A percentile compares a stretch with the other conserved stretches of the same genome.
Evolutionary conservation across 2,113 vertebrate genomes (phyloP).

Genomic region (Hiodon tergisus): DNA sequence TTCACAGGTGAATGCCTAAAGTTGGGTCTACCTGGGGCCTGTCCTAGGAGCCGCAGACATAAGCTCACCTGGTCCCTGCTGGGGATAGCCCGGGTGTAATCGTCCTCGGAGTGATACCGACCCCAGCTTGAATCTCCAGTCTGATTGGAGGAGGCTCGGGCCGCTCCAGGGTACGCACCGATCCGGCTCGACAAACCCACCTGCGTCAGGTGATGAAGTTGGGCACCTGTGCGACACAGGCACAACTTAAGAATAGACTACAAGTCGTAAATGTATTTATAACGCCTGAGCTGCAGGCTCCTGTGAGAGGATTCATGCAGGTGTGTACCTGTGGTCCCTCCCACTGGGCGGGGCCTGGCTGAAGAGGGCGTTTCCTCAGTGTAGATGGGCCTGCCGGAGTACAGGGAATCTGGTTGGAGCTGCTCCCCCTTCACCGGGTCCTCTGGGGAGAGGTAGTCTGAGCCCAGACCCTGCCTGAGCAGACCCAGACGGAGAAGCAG

Average conservation of each 20-base stretch:
- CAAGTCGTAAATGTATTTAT: too few relatives aligned
- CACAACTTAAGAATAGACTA: too few relatives aligned
- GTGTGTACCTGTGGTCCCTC: slow-evolving; percentile 81
- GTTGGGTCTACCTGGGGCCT: background rate
- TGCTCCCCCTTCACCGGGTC: slow-evolving; percentile 68
- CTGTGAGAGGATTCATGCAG: background rate
- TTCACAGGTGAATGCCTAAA: too few relatives aligned
- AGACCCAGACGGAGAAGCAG: background rate
- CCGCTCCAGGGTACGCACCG: slow-evolving; percentile 70
- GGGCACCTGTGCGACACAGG: slow-evolving; percentile 67
- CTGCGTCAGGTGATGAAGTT: slow-evolving; percentile 89
- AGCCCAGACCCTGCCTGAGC: slow-evolving; percentile 72
- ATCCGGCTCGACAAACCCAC: slow-evolving; percentile 81
- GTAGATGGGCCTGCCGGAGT: slow-evolving; percentile 74
- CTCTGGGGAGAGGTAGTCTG: slow-evolving; percentile 68
- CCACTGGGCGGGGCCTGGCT: slow-evolving; percentile 84
- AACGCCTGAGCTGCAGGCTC: too few relatives aligned
- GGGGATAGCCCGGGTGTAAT: slow-evolving; percentile 53
- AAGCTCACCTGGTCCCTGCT: slow-evolving; percentile 82
- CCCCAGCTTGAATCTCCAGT: slow-evolving; percentile 77
- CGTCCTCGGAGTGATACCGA: slow-evolving; percentile 71
- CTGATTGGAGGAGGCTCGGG: slow-evolving; percentile 69
- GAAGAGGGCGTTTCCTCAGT: slow-evolving; percentile 76
- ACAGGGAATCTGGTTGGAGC: slow-evolving; percentile 70
- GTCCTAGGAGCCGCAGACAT: background rate